Evolutionary conservation across 1,140 invertebrate genomes (phyloP).

Genomic region (Sipha flava): DNA sequence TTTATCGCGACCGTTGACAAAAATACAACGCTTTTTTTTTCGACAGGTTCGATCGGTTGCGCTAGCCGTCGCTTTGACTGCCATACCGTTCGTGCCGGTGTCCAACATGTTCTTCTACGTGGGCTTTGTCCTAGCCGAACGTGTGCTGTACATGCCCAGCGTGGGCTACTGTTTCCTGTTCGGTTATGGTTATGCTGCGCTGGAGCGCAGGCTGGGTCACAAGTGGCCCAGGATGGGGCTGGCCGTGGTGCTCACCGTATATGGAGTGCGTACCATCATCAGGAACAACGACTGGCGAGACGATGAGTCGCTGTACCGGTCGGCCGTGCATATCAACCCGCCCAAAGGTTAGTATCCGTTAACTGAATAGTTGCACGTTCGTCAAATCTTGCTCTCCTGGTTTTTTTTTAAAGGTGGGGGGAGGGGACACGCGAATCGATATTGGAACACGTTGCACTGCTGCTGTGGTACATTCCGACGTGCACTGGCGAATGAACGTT

Average conservation of each 20-base stretch:
- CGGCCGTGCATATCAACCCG: conserved; percentile 85
- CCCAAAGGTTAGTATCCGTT: conserved; percentile 76
- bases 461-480: no score
- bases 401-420: no score
- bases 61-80: conserved; percentile 65
- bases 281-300: conserved; percentile 85
- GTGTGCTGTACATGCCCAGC: conserved; percentile 89
- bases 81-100: conserved; percentile 86
- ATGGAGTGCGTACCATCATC: conserved; percentile 66
- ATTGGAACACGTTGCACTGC: no score
- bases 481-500: no score
- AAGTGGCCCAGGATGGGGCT: conserved; percentile 41
- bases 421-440: no score
- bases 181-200: conserved; percentile 52
- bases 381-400: no score
- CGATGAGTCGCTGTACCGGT: conserved; percentile 86
- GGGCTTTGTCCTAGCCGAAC: conserved; percentile 92
- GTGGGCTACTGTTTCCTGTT: conserved; percentile 87
- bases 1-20: no score
- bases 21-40: no score
- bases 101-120: conserved; percentile 92
- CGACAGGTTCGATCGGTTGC: conserved; percentile 50
- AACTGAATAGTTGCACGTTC: neutral
- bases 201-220: conserved; percentile 42
- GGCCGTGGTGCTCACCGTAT: conserved; percentile 54